Conservation (phyloP, 2,888 invertebrate genomes). For the Dryobotodes eremita region DNA sequence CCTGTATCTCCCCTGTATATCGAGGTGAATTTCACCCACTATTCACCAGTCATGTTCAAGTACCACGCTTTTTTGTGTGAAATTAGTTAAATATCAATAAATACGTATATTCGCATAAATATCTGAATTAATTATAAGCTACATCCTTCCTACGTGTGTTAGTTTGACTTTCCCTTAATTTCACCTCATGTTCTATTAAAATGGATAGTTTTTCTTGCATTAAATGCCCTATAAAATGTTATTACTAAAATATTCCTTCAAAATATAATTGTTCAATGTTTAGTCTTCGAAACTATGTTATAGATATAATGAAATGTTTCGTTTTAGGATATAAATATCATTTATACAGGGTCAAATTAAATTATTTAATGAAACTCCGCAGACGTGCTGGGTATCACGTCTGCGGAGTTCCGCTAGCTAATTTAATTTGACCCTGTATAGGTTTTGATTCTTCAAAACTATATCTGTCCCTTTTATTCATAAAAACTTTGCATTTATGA, state of each 20-base stretch:
- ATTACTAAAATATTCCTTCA: constrained; percentile 10
- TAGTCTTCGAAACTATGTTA: background rate
- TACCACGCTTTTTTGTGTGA: background rate
- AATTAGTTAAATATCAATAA: constrained; percentile 49
- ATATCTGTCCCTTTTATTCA: constrained; percentile 19
- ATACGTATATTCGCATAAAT: constrained; percentile 43
- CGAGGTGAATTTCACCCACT: background rate
- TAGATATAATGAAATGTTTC: constrained; percentile 2
- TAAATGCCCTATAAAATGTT: constrained; percentile 12
- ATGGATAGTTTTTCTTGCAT: constrained; percentile 18
- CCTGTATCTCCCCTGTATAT: no score
- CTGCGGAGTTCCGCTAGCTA: background rate
- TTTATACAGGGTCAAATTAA: no score
- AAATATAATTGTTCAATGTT: constrained; percentile 22
- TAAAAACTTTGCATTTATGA: constrained; percentile 23
- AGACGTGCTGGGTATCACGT: no score
- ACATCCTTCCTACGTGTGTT: constrained; percentile 14
- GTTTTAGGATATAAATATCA: constrained; percentile 20
- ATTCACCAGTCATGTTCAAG: background rate
- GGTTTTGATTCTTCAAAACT: constrained; percentile 6
- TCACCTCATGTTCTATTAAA: background rate
- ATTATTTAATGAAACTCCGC: no score
- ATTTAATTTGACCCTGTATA: background rate
- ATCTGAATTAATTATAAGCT: constrained; percentile 52
- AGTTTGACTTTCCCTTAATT: constrained; percentile 9